Percentiles rank a stretch among this genome's conserved stretches.
These are phyloP conservation scores for Xanthorhoe designata DNA, from an alignment of 2,888 invertebrate species.

Conservation along the genomic window DNA sequence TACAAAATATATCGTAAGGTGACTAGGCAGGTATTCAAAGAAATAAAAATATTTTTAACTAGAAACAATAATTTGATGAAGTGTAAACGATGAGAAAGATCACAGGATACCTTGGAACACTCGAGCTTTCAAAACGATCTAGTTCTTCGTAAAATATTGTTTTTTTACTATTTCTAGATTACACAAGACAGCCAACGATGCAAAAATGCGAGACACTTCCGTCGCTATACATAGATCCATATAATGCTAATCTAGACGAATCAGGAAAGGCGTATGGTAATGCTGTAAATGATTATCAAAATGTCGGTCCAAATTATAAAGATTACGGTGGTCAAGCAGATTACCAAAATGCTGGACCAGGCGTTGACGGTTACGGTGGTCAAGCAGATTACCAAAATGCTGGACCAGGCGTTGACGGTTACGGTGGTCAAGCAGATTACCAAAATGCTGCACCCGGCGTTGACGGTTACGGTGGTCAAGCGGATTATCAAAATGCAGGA, in stretches of 20 bases:
- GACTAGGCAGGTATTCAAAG: no score
- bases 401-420: background rate
- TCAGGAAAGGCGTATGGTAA: background rate
- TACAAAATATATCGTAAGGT: no score
- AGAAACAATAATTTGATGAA: no score
- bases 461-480: background rate
- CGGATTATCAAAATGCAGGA: background rate
- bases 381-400: background rate
- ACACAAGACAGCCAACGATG: background rate
- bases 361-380: background rate
- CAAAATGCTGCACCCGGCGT: background rate
- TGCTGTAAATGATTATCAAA: background rate
- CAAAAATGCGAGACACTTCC: background rate
- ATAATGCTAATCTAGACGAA: background rate
- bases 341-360: background rate
- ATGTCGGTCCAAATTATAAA: background rate
- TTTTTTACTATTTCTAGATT: background rate
- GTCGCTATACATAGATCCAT: background rate
- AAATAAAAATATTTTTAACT: no score
- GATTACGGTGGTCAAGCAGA: background rate
- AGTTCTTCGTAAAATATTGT: background rate
- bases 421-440: background rate
- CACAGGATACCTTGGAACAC: no score
- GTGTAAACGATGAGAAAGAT: no score
- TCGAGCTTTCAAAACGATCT: no score